These are phyloP conservation scores for Globia sparganii DNA, from an alignment of 2,888 invertebrate genomes.

Conservation along the genomic window DNA sequence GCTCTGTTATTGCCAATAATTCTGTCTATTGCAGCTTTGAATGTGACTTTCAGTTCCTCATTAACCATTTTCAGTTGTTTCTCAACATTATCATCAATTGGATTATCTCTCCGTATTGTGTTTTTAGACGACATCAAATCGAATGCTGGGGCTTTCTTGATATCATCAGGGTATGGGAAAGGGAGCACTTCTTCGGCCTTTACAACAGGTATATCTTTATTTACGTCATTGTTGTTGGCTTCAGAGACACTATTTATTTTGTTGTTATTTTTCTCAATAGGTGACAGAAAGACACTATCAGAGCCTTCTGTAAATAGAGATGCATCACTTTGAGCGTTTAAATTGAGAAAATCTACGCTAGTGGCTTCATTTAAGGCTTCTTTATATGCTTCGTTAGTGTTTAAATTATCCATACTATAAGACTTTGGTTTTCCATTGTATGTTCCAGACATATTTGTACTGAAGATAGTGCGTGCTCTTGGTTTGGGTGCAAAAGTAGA, in stretches of 20 bases:
- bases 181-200: constrained; percentile 82
- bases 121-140: constrained; percentile 64
- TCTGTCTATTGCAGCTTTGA: constrained; percentile 84
- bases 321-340: constrained; percentile 74
- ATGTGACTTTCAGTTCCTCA: constrained; percentile 82
- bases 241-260: constrained; percentile 57
- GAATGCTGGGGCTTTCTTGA: constrained; percentile 63
- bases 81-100: constrained; percentile 73
- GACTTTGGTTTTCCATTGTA: constrained; percentile 87
- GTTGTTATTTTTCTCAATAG: constrained; percentile 75
- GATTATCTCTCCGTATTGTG: constrained; percentile 35
- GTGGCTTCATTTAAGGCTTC: constrained; percentile 83
- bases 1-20: constrained; percentile 76
- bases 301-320: constrained; percentile 83
- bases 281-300: constrained; percentile 80
- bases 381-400: constrained; percentile 75
- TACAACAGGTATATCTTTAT: constrained; percentile 73
- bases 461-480: constrained; percentile 77
- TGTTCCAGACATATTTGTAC: constrained; percentile 77
- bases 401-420: constrained; percentile 85
- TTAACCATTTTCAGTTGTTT: constrained; percentile 82
- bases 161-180: constrained; percentile 79
- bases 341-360: constrained; percentile 82
- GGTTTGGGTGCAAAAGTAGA: constrained; percentile 68
- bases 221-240: constrained; percentile 55